phyloP scores from a whole-genome alignment of 2,888 invertebrate genomes.

The Heliconius sara region DNA sequence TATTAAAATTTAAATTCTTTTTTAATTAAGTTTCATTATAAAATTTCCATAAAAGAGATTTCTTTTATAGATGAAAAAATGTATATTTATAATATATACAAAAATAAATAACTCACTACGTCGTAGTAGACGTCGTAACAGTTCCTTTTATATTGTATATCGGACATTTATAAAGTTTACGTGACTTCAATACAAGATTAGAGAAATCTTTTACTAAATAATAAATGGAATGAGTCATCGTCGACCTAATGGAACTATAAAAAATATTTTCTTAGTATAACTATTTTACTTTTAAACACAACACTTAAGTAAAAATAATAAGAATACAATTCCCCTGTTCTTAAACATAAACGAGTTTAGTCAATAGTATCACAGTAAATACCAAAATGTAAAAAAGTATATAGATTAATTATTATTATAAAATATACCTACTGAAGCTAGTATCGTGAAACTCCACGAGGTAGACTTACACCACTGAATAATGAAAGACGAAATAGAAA shows the following conservation, averaged over 20 bases:
- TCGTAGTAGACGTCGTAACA: not conserved
- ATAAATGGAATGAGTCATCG: conserved; percentile 61
- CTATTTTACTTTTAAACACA: not conserved
- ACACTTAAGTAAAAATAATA: not conserved
- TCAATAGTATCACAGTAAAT: not conserved
- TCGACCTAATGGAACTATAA: not conserved
- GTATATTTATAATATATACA: not conserved
- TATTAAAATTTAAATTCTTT: too few relatives aligned
- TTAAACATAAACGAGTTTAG: not conserved
- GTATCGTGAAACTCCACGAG: not conserved
- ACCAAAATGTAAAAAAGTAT: not conserved
- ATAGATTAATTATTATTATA: not conserved
- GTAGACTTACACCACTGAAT: not conserved
- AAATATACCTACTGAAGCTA: conserved; percentile 11
- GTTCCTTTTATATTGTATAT: not conserved
- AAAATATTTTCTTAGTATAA: not conserved
- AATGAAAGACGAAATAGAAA: not conserved
- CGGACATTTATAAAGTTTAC: not conserved
- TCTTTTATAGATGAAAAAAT: too few relatives aligned
- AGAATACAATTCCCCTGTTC: too few relatives aligned
- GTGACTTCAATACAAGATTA: conserved; percentile 7
- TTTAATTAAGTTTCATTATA: too few relatives aligned
- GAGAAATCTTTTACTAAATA: conserved; percentile 59
- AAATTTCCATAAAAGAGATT: too few relatives aligned
- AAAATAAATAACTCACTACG: not conserved